Evolutionary conservation across 1,140 invertebrate species (phyloP), one percentile per base, ranked within the genome.

Genomic region (Drosophila arawakana): DNA sequence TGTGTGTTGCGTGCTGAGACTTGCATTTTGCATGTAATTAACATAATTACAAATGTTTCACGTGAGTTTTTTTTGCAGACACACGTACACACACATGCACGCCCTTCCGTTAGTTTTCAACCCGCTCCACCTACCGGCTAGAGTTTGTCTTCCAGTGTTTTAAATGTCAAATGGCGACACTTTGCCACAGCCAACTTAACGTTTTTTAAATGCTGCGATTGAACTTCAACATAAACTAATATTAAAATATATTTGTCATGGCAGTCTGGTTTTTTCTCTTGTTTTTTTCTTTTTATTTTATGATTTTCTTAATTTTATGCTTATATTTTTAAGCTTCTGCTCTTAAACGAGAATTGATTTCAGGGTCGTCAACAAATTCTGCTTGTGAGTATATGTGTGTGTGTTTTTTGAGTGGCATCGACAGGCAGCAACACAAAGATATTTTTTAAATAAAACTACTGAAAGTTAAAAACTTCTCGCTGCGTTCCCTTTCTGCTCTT

Each of bases 1-100:
- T 68, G 49, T 35, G 57, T 35, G 66, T 62, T 70, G 66, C 30
- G 66, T 70, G 66, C 10, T 65, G n/a, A 65, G 37, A 65, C 39
- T 74, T 44, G 72, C 72, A 74, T 57, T 70, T 70, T 70, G 66
- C 71, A 73, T 74, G 66, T 70, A 62, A 70, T 74, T 74, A 74
- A 70, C 58, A 74, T 74, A 74, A 70, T 74, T 74, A 62, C 50
- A 57, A 74, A 49, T 70, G 58, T 49, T 47, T 69, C 71, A 73
- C 65, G 66, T 78, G 71, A 49, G 52, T 78, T 58, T 78, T 15
- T 54, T 81, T 7, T 50, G 30, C 13, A 35, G 9, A 49, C 6
- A 25, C 15, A 25, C 8, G 55, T 25, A 39, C 10, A 30, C 2
- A 57, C 7, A 18, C 7, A 13, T 9, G 9, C 37, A 37, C n/a